Conservation (phyloP, 2,113 vertebrate genomes). For the Miniopterus natalensis region DNA sequence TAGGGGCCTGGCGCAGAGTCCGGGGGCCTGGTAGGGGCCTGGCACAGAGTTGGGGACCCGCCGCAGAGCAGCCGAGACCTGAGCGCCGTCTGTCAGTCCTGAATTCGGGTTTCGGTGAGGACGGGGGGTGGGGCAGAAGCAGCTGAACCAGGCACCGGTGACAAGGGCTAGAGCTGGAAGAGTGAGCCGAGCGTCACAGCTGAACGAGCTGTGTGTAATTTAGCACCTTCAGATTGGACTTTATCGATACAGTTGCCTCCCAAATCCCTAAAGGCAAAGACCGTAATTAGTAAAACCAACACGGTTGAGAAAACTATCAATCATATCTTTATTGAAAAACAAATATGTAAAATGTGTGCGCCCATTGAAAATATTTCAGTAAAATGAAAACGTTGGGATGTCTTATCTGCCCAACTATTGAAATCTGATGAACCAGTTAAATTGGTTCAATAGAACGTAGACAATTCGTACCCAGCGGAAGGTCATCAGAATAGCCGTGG, state of each 20-base stretch:
- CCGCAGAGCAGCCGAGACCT: neutral
- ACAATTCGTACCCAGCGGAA: accelerated
- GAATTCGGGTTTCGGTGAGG: accelerated
- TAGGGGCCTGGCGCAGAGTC: neutral
- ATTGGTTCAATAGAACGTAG: neutral
- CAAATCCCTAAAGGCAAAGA: neutral
- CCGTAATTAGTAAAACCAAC: neutral
- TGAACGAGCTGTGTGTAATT: neutral
- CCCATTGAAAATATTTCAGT: neutral
- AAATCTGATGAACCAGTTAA: neutral
- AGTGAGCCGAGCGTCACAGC: neutral
- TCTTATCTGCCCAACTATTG: neutral
- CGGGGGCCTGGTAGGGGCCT: neutral
- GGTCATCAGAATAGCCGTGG: neutral
- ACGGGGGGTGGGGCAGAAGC: neutral
- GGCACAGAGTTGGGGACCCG: too few relatives aligned
- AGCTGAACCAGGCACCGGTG: accelerated
- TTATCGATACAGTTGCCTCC: neutral
- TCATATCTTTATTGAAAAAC: neutral
- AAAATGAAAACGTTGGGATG: neutral
- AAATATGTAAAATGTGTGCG: neutral
- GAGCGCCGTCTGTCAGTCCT: neutral
- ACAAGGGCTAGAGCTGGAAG: neutral
- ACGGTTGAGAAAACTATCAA: neutral
- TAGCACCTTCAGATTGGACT: neutral